Percentiles rank a stretch among this genome's conserved stretches.
Conservation (phyloP, 2,888 invertebrate genomes). For the Calameuta idolon region DNA sequence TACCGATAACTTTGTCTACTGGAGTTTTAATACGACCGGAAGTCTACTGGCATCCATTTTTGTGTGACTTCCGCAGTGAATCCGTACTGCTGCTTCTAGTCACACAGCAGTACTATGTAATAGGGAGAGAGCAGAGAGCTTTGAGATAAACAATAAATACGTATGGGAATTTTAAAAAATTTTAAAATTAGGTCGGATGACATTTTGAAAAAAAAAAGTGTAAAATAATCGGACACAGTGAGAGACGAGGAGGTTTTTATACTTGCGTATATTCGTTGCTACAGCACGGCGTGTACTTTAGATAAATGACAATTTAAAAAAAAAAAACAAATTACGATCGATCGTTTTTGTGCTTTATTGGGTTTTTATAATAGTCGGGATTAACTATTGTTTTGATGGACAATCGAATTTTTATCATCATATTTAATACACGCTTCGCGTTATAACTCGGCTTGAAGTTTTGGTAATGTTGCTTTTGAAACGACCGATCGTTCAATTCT, state of each 20-base stretch:
- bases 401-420: neutral
- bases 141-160: too few relatives aligned
- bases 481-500: conserved; percentile 12
- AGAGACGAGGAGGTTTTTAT: conserved; percentile 9
- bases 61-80: neutral
- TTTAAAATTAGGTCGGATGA: neutral
- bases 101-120: neutral
- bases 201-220: neutral
- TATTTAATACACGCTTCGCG: neutral
- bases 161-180: neutral
- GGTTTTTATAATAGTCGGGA: conserved; percentile 35
- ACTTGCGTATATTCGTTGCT: conserved; percentile 46
- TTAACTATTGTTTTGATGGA: neutral
- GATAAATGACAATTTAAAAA: conserved; percentile 42
- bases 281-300: conserved; percentile 55
- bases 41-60: neutral
- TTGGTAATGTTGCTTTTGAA: neutral
- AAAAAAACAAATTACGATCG: neutral
- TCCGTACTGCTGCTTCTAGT: neutral
- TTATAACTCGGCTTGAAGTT: neutral
- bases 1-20: neutral
- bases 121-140: neutral
- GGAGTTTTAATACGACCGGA: neutral
- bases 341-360: neutral
- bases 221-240: neutral